Conservation (phyloP, 2,888 invertebrate species). For the Altica lythri region DNA sequence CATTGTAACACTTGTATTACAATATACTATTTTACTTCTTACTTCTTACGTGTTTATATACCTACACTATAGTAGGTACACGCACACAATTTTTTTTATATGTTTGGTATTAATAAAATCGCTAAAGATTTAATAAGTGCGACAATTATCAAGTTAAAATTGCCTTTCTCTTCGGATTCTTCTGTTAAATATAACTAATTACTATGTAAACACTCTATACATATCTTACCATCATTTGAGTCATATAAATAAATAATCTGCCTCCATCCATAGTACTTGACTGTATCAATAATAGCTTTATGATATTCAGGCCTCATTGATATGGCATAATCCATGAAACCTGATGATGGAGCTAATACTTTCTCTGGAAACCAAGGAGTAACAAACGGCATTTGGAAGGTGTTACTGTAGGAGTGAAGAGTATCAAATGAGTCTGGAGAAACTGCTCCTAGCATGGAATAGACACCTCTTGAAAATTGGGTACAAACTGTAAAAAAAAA, state of each 20-base stretch:
- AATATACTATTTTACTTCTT: no score
- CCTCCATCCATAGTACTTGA: slow-evolving; percentile 89
- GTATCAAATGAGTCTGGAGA: slow-evolving; percentile 94
- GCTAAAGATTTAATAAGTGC: no score
- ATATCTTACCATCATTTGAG: slow-evolving; percentile 91
- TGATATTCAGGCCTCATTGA: slow-evolving; percentile 96
- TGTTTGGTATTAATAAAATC: no score
- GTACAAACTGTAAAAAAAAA: slow-evolving; percentile 71
- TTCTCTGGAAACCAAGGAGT: slow-evolving; percentile 95
- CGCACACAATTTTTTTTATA: no score
- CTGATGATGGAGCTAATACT: slow-evolving; percentile 83
- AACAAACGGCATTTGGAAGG: slow-evolving; percentile 93
- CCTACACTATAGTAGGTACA: no score
- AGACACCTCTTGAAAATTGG: slow-evolving; percentile 87
- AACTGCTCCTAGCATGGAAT: slow-evolving; percentile 88
- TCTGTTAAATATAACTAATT: no score
- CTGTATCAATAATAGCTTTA: slow-evolving; percentile 92
- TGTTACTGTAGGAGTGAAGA: slow-evolving; percentile 90
- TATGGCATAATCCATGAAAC: slow-evolving; percentile 87
- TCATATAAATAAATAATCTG: slow-evolving; percentile 90
- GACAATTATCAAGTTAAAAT: no score
- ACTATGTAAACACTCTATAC: no score
- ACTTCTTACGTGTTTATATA: no score
- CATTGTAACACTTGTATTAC: no score
- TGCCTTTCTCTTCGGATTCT: no score